These are phyloP conservation scores for Danio kyathit DNA, from an alignment of 2,797 vertebrate genomes.

Conservation along the genomic window DNA sequence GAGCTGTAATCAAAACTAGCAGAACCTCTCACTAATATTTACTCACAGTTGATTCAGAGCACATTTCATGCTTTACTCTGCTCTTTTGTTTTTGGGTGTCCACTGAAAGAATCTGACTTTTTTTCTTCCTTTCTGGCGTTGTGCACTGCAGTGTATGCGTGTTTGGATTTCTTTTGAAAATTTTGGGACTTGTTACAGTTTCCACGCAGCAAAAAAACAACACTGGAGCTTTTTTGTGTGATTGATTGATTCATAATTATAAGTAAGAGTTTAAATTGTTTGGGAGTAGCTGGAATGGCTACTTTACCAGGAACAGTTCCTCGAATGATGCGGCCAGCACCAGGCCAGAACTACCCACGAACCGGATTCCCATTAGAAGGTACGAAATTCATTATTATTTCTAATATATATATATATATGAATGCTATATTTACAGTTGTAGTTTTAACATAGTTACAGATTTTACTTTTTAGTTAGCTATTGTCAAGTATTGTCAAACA, in stretches of 20 bases:
- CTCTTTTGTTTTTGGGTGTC: slow-evolving; percentile 59
- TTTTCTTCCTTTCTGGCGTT: slow-evolving; percentile 67
- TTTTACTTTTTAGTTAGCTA: neutral
- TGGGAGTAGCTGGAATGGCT: slow-evolving; percentile 85
- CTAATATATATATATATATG: no score
- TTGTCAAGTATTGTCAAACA: no score
- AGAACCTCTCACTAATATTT: slow-evolving; percentile 74
- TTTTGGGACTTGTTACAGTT: slow-evolving; percentile 57
- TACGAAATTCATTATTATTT: slow-evolving; percentile 45
- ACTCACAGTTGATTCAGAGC: slow-evolving; percentile 52
- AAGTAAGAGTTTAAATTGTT: slow-evolving; percentile 55
- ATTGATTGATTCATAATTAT: slow-evolving; percentile 53
- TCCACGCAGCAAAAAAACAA: slow-evolving; percentile 29
- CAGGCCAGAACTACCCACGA: slow-evolving; percentile 88
- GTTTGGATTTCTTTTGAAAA: slow-evolving; percentile 69
- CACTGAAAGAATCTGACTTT: slow-evolving; percentile 63
- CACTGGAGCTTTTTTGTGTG: slow-evolving; percentile 72
- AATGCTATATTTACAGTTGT: neutral
- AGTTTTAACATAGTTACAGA: neutral
- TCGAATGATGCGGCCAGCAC: slow-evolving; percentile 88
- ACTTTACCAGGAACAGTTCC: slow-evolving; percentile 85
- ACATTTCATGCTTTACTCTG: slow-evolving; percentile 24
- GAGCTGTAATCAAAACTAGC: slow-evolving; percentile 72
- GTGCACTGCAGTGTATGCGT: slow-evolving; percentile 65
- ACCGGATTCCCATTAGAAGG: slow-evolving; percentile 89